Evolutionary conservation across 2,113 vertebrate genomes (phyloP), one percentile per base, ranked within the genome.

Genomic region (Calyptommatus sinebrachiatus): DNA sequence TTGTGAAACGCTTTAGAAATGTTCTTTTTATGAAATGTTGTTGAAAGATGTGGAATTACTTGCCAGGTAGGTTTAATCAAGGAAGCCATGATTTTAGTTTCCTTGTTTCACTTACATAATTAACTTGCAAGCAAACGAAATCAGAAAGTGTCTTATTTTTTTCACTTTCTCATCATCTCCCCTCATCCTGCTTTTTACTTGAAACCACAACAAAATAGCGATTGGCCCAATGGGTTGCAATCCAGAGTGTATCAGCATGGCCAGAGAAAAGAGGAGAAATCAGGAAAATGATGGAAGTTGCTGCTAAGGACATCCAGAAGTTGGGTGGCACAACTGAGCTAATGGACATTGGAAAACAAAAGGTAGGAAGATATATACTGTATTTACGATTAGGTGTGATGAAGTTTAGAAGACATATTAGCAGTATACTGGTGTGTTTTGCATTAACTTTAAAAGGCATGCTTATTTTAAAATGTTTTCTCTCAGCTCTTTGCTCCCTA

Each of bases 221-320:
- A 6, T 94, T 99, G 0, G 94, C 95, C 1, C 87, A 99, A 8
- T 99, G 98, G 98, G 98, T 99, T 53, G 94, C 89, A 1, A 96
- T 99, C 80, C 96, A 97, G 94, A 99, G 98, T 0, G 97, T 99
- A 63, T 99, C 98, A 0, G 96, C 97, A 0, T 98, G 96, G 97
- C 96, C 98, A 0, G 98, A 99, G 91, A 99, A 99, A 89, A 95
- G 98, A 1, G 93, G 75, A 0, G 97, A 99, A 70, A 96, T 98
- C 94, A 94, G 84, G 24, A 95, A 7, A 87, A 99, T 99, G 98
- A 97, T 99, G 96, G 94, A 98, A 76, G 95, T 97, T 8, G 97
- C 96, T 0, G 97, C 96, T 0, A 95, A 95, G 12, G 97, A 98
- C n/a, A 96, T 99, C 0, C 93, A 96, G 85, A 93, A 86, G 20